Base-by-base conservation (phyloP, 2,888 invertebrate genomes). In the Nomada hirtipes region DNA sequence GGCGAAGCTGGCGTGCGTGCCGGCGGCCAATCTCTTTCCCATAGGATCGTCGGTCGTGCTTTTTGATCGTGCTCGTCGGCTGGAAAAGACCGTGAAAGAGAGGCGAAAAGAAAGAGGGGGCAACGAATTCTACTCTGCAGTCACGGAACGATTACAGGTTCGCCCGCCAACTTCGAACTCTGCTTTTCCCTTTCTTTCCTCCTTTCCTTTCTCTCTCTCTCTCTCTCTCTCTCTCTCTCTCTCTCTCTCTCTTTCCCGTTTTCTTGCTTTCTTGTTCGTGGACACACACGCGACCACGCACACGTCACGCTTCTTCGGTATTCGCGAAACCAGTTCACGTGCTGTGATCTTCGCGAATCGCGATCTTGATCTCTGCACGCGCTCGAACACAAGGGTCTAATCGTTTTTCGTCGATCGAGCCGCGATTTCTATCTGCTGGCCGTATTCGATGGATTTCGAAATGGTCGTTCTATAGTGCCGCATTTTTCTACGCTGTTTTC, bases 271-370 rank as follows among this genome's bases (percentile, higher is more conserved):
- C 36, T 36, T 60, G 47, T 57, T 52, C 64, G 44, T 53, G 65
- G 76, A 71, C 55, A 60, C 63, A 55, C 60, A 68, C 71, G 29
- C 72, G 65, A 59, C 61, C 79, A 80, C 74, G 70, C 81, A 71
- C 69, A 77, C 81, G 84, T 67, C 80, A 78, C 83, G 83, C 87
- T 86, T 78, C 84, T 88, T 77, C 70, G 71, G 76, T 74, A 78
- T 85, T 73, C 80, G 85, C 74, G 83, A 86, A 92, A 92, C 92
- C 92, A 92, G 92, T 92, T 92, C 92, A 91, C 89, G 90, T 84
- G 86, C 86, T 79, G 86, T 85, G 88, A 89, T 89, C 87, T 83
- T 82, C 75, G 82, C 82, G 79, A 69, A 74, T 73, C 70, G 83
- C 87, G 91, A 90, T 91, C 89, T 89, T 86, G 91, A 91, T 91